A percentile compares a stretch with the other conserved stretches of the same genome.
Evolutionary conservation across 2,113 vertebrate species (phyloP).

Genomic region (Lutjanus erythropterus): DNA sequence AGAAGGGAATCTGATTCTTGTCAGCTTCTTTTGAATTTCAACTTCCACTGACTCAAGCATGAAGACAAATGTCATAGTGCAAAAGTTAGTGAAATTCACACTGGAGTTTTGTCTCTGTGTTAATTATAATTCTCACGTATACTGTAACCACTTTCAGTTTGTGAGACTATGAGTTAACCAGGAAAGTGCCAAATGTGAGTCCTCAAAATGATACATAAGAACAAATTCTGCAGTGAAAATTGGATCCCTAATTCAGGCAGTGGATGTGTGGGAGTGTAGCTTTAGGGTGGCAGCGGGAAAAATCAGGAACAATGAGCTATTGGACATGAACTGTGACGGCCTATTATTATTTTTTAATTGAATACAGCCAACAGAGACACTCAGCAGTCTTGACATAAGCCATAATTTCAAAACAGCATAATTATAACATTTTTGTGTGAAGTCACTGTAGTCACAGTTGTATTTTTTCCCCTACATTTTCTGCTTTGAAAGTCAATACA

Average conservation of each 20-base stretch:
- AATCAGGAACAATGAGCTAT: slow-evolving; percentile 44
- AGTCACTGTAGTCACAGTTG: slow-evolving; percentile 10
- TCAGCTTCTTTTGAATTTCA: slow-evolving; percentile 48
- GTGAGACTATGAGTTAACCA: not conserved
- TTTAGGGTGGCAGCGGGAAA: slow-evolving; percentile 11
- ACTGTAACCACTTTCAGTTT: slow-evolving; percentile 6
- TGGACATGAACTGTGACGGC: slow-evolving; percentile 53
- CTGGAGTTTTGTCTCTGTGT: slow-evolving; percentile 3
- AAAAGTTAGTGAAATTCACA: slow-evolving; percentile 16
- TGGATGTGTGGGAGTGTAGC: slow-evolving; percentile 6
- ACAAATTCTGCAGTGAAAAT: slow-evolving; percentile 31
- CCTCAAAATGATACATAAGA: slow-evolving; percentile 26
- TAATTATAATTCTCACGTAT: slow-evolving; percentile 16
- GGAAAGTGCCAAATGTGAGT: slow-evolving; percentile 1
- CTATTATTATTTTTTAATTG: slow-evolving; percentile 63
- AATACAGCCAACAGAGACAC: slow-evolving; percentile 54
- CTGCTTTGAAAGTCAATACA: not conserved
- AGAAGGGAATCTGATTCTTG: slow-evolving; percentile 47
- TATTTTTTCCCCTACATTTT: not conserved
- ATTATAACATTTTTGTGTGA: slow-evolving; percentile 35
- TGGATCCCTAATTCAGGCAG: slow-evolving; percentile 27
- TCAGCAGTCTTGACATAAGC: slow-evolving; percentile 26
- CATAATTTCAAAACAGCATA: slow-evolving; percentile 41
- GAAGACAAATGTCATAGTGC: slow-evolving; percentile 45
- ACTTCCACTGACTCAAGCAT: slow-evolving; percentile 38